These are phyloP conservation scores for Perodicticus potto DNA, from an alignment of 2,797 vertebrate genomes.

Conservation along the genomic window DNA sequence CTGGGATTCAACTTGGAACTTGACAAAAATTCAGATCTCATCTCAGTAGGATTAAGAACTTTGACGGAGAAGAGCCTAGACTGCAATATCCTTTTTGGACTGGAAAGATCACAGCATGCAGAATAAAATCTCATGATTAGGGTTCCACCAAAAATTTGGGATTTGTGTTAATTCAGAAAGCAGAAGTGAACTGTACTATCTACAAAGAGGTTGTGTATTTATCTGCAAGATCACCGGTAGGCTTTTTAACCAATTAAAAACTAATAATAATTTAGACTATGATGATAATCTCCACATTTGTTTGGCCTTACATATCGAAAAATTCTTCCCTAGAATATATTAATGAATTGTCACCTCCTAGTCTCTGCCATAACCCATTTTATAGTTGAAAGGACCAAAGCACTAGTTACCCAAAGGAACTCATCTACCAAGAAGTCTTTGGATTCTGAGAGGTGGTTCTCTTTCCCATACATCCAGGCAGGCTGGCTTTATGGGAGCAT, in stretches of 20 bases:
- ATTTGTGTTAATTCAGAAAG: background rate
- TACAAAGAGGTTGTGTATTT: background rate
- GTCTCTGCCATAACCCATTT: background rate
- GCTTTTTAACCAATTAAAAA: slow-evolving; percentile 13
- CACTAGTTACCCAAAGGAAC: background rate
- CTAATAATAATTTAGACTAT: background rate
- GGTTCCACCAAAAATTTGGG: background rate
- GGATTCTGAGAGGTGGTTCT: background rate
- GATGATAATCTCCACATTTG: background rate
- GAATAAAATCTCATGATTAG: background rate
- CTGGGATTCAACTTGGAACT: background rate
- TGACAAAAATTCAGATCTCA: background rate
- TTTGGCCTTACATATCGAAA: background rate
- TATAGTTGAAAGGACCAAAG: background rate
- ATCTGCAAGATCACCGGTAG: background rate
- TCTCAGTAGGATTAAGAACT: background rate
- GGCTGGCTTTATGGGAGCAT: no score
- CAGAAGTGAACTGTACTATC: background rate
- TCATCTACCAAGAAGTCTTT: background rate
- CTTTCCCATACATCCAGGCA: background rate
- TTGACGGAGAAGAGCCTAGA: background rate
- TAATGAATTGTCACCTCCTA: background rate
- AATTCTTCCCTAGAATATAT: background rate
- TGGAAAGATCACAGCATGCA: background rate
- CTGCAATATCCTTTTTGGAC: background rate